These are phyloP conservation scores for Dufourea novaeangliae DNA, from an alignment of 1,140 invertebrate species.

Conservation along the genomic window DNA sequence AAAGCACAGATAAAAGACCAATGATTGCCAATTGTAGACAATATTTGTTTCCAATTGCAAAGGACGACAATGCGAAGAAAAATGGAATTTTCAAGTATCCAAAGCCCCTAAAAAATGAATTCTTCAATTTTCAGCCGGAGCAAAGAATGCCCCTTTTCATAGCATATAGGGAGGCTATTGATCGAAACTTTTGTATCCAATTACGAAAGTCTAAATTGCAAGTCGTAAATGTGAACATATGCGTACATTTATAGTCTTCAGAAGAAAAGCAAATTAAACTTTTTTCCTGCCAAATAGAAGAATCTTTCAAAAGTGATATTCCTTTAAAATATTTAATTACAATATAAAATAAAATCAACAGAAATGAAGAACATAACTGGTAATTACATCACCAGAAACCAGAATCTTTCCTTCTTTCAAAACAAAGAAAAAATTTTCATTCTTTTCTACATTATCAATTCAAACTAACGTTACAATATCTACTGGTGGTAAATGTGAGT, in stretches of 20 bases:
- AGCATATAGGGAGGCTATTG: background rate
- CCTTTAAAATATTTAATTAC: too few species aligned
- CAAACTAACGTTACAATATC: too few species aligned
- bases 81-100: background rate
- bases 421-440: too few species aligned
- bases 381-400: too few species aligned
- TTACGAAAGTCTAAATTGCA: background rate
- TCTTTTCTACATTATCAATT: too few species aligned
- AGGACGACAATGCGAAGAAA: background rate
- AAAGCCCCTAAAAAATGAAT: slow-evolving; percentile 3
- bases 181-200: slow-evolving; percentile 6
- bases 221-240: slow-evolving; percentile 2
- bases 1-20: too few species aligned
- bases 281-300: background rate
- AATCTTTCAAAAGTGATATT: background rate
- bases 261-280: background rate
- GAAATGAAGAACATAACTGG: too few species aligned
- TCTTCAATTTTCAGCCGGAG: background rate
- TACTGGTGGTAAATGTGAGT: too few species aligned
- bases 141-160: background rate
- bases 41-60: background rate
- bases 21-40: background rate
- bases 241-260: background rate
- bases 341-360: too few species aligned
- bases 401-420: background rate